phyloP scores from a whole-genome alignment of 2,888 invertebrate genomes.

The Caenorhabditis sinica region DNA sequence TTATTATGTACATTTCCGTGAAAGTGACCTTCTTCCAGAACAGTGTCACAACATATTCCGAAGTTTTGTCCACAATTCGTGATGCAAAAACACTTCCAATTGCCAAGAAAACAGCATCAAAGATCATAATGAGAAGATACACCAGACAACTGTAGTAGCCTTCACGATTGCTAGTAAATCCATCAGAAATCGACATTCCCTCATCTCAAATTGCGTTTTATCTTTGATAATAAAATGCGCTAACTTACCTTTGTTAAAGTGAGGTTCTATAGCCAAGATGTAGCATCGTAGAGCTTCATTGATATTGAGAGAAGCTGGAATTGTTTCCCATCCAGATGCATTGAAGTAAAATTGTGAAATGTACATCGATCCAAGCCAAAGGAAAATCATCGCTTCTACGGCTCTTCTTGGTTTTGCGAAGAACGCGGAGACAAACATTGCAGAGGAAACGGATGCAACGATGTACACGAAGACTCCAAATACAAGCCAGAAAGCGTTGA shows the following conservation, averaged over 20 bases:
- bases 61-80: constrained; percentile 4
- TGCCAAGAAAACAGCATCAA: constrained; percentile 21
- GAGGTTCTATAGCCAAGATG: constrained; percentile 34
- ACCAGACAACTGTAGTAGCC: constrained; percentile 13
- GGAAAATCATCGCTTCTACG: constrained; percentile 11
- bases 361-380: constrained; percentile 4
- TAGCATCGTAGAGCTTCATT: constrained; percentile 23
- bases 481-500: constrained; percentile 36
- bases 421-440: constrained; percentile 36
- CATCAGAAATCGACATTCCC: constrained; percentile 41
- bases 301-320: constrained; percentile 29
- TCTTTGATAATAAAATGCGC: background rate
- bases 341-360: background rate
- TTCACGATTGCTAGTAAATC: constrained; percentile 19
- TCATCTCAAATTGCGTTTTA: background rate
- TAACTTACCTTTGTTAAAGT: constrained; percentile 30
- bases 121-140: constrained; percentile 28
- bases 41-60: background rate
- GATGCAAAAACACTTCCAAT: constrained; percentile 22
- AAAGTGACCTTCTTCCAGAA: constrained; percentile 15
- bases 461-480: constrained; percentile 46
- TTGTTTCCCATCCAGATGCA: constrained; percentile 18
- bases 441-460: constrained; percentile 15
- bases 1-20: background rate
- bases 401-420: constrained; percentile 42